These are phyloP conservation scores for Cosmorhoe ocellata DNA, from an alignment of 2,888 invertebrate genomes.

Conservation along the genomic window DNA sequence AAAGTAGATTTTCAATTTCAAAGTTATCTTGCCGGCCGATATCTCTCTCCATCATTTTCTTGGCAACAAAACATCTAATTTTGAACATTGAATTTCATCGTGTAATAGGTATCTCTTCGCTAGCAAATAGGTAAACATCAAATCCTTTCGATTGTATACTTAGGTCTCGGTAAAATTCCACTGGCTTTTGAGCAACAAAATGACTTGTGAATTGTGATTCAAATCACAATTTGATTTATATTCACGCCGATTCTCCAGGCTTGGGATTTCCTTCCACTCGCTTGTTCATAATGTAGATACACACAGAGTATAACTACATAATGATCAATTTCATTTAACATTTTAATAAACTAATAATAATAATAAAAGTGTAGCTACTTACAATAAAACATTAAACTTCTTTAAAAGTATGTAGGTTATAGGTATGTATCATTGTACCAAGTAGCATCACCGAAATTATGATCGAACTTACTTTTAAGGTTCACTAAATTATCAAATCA, in stretches of 20 bases:
- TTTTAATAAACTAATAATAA: no score
- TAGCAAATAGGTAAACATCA: slow-evolving; percentile 28
- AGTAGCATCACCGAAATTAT: no score
- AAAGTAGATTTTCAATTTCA: neutral
- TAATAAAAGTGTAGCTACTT: no score
- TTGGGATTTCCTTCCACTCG: slow-evolving; percentile 38
- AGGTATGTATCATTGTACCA: no score
- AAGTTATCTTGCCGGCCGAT: neutral
- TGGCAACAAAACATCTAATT: no score
- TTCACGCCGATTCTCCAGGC: slow-evolving; percentile 31
- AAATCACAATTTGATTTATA: slow-evolving; percentile 39
- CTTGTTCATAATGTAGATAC: neutral
- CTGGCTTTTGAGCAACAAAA: slow-evolving; percentile 33
- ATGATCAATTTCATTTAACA: neutral
- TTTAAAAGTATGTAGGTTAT: no score
- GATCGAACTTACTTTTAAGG: no score
- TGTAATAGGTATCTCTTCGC: slow-evolving; percentile 5
- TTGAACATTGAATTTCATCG: slow-evolving; percentile 5
- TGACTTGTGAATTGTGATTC: slow-evolving; percentile 39
- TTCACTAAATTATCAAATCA: no score
- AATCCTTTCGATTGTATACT: slow-evolving; percentile 27
- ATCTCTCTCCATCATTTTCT: no score
- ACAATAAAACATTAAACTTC: no score
- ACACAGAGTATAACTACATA: neutral
- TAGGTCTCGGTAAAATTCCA: slow-evolving; percentile 39